phyloP scores from a whole-genome alignment of 2,113 vertebrate species.

The Copsychus sechellarum region DNA sequence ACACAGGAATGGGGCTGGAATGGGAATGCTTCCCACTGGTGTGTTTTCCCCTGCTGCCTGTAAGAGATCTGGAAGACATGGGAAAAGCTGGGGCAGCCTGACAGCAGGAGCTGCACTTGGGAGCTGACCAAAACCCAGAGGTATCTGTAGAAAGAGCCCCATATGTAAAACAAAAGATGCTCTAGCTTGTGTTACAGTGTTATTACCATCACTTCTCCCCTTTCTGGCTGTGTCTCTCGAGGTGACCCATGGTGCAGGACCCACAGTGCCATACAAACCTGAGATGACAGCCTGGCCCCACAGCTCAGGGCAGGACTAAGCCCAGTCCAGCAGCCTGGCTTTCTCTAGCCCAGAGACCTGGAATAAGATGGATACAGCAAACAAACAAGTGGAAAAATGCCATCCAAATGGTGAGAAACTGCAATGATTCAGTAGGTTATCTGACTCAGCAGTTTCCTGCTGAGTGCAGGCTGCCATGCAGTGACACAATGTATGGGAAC shows the following conservation, averaged over 20 bases:
- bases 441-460: neutral
- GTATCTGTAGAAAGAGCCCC: neutral
- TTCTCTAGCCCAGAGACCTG: neutral
- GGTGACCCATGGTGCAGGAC: neutral
- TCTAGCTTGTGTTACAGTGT: neutral
- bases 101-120: neutral
- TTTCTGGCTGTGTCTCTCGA: neutral
- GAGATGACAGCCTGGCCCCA: neutral
- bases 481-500: neutral
- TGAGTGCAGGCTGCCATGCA: neutral
- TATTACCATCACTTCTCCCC: neutral
- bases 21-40: neutral
- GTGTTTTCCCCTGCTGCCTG: neutral
- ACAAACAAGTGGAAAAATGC: neutral
- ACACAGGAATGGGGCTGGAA: neutral
- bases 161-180: neutral
- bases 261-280: neutral
- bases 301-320: accelerated
- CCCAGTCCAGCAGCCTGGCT: neutral
- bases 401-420: neutral
- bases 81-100: neutral
- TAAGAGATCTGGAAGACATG: neutral
- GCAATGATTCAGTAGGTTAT: neutral
- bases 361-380: neutral
- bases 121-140: neutral